Conservation (phyloP, 2,113 vertebrate species). For the Tachuris rubrigastra region DNA sequence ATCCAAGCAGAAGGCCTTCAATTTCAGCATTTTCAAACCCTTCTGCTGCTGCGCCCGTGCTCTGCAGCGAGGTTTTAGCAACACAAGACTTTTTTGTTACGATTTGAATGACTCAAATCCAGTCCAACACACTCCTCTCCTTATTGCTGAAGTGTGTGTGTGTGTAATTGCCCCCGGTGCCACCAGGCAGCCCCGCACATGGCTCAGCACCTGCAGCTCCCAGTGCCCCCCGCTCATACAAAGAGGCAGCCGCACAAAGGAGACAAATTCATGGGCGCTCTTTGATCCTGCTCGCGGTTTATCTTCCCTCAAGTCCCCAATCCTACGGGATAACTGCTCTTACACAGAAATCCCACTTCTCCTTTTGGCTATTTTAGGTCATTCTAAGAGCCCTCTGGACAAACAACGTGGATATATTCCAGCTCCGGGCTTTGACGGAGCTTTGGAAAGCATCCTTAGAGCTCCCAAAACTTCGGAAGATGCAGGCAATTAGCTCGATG, state of each 20-base stretch:
- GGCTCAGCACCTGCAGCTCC: conserved; percentile 67
- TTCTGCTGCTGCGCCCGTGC: background rate
- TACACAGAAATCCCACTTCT: background rate
- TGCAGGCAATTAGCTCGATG: background rate
- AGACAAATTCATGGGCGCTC: background rate
- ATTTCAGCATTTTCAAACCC: conserved; percentile 86
- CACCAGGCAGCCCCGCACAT: conserved; percentile 31
- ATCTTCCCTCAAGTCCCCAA: background rate
- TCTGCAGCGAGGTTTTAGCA: background rate
- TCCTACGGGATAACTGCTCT: background rate
- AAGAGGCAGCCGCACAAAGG: conserved; percentile 75
- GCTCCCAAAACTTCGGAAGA: background rate
- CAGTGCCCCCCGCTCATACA: conserved; percentile 43
- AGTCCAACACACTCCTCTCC: background rate
- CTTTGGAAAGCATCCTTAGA: conserved; percentile 32
- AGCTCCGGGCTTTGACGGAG: background rate
- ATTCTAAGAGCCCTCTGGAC: background rate
- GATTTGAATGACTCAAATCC: background rate
- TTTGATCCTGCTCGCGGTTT: background rate
- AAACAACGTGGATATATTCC: background rate
- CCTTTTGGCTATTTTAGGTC: conserved; percentile 12
- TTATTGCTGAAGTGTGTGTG: background rate
- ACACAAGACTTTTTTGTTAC: background rate
- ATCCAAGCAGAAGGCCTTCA: conserved; percentile 97
- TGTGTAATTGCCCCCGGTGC: background rate